Conservation (phyloP, 2,113 vertebrate species). For the Chlorodrepanis virens region DNA sequence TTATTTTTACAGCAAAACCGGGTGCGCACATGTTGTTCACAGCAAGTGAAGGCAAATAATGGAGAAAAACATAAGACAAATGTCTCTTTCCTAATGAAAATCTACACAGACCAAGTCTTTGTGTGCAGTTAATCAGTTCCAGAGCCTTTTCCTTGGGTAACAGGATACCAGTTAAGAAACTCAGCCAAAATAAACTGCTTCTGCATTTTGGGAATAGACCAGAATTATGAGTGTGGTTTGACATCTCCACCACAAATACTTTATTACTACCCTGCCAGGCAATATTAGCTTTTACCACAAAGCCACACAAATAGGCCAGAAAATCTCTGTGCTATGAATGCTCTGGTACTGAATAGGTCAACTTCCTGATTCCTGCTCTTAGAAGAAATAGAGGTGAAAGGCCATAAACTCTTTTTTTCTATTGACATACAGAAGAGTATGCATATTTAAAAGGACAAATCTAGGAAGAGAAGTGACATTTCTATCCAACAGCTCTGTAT, state of each 20-base stretch:
- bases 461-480: background rate
- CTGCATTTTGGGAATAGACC: slow-evolving; percentile 7
- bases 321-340: background rate
- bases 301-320: background rate
- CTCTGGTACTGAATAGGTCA: background rate
- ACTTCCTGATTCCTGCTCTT: background rate
- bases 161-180: background rate
- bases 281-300: background rate
- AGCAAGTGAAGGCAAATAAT: background rate
- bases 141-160: slow-evolving; percentile 26
- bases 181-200: slow-evolving; percentile 41
- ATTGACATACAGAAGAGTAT: background rate
- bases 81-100: background rate
- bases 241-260: background rate
- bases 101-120: background rate
- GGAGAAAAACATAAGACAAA: background rate
- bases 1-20: background rate
- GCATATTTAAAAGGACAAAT: background rate
- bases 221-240: slow-evolving; percentile 7
- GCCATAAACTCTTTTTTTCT: background rate
- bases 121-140: slow-evolving; percentile 34
- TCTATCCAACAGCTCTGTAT: background rate
- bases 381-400: background rate
- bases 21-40: background rate
- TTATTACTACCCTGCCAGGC: background rate